A percentile compares a stretch with the other conserved stretches of the same genome.
These are phyloP conservation scores for Diorhabda sublineata DNA, from an alignment of 1,140 invertebrate species.

Conservation along the genomic window DNA sequence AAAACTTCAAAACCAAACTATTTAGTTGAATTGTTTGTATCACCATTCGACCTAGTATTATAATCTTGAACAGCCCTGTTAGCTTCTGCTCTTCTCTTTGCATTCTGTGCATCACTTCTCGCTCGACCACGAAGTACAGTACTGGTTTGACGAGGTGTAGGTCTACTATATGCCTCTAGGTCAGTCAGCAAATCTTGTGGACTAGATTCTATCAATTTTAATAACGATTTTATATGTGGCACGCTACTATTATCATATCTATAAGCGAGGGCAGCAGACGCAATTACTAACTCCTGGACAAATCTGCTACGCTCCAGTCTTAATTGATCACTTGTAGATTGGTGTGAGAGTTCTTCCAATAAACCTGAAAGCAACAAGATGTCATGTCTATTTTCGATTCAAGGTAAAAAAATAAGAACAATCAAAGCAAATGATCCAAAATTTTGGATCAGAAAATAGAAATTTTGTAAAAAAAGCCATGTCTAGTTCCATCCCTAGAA, in stretches of 20 bases:
- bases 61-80: conserved; percentile 23
- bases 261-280: conserved; percentile 20
- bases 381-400: no score
- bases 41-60: conserved; percentile 2
- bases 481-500: no score
- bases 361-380: conserved; percentile 22
- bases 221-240: conserved; percentile 21
- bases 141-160: conserved; percentile 21
- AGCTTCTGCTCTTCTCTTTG: conserved; percentile 38
- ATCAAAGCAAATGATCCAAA: no score
- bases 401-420: no score
- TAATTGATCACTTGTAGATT: conserved; percentile 33
- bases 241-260: not conserved
- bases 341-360: conserved; percentile 40
- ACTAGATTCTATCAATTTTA: conserved; percentile 26
- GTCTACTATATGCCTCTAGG: conserved; percentile 21
- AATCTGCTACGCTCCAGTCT: conserved; percentile 39
- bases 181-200: conserved; percentile 15
- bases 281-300: conserved; percentile 42
- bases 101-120: conserved; percentile 39
- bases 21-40: conserved; percentile 1
- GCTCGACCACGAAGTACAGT: conserved; percentile 36
- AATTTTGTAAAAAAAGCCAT: no score
- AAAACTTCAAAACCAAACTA: conserved; percentile 10
- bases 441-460: no score